Evolutionary conservation across 2,888 invertebrate genomes (phyloP).

Genomic region (Callyntrura guangdongensis): DNA sequence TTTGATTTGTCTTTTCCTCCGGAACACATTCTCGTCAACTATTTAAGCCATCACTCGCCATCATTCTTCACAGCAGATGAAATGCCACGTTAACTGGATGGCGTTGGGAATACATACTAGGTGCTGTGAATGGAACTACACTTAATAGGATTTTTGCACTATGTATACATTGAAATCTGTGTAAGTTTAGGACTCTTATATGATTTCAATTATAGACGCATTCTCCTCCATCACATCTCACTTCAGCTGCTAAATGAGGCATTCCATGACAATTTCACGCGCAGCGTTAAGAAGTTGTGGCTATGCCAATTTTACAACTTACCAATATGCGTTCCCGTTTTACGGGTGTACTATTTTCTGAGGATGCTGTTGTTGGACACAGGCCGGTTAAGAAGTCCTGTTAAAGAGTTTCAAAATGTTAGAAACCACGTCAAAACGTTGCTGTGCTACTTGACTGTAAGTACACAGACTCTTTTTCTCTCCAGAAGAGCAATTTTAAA

Average conservation of each 20-base stretch:
- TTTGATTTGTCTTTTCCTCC: constrained; percentile 42
- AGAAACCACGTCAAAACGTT: neutral
- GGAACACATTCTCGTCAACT: neutral
- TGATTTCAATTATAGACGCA: constrained; percentile 22
- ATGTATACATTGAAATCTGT: neutral
- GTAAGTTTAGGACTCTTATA: neutral
- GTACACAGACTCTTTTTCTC: constrained; percentile 3
- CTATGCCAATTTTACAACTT: constrained; percentile 69
- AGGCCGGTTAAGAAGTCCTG: neutral
- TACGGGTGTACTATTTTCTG: constrained; percentile 20
- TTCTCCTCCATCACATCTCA: constrained; percentile 72
- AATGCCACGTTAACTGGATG: neutral
- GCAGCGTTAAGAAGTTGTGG: constrained; percentile 67
- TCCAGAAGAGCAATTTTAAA: constrained; percentile 1
- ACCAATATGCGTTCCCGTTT: neutral
- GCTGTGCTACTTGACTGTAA: neutral
- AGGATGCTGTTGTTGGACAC: neutral
- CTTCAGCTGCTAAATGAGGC: constrained; percentile 78
- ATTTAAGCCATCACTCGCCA: constrained; percentile 22
- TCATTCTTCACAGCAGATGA: neutral
- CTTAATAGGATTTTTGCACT: neutral
- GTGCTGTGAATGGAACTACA: constrained; percentile 9
- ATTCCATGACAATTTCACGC: constrained; percentile 79
- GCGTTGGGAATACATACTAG: neutral
- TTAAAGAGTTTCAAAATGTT: neutral